phyloP scores from a whole-genome alignment of 2,797 vertebrate species.

The Hephaestus fuliginosus region DNA sequence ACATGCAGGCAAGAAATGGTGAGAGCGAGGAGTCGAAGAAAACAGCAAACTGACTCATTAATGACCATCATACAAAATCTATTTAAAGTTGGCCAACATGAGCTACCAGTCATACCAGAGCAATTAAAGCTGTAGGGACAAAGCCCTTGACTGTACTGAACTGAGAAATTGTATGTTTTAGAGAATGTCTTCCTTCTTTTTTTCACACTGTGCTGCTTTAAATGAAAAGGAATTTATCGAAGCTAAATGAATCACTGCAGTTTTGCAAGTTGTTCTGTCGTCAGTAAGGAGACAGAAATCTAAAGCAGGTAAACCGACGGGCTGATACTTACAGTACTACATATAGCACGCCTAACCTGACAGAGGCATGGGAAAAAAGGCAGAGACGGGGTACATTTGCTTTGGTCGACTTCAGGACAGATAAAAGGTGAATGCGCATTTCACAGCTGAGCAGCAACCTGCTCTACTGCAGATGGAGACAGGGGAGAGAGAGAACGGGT shows the following conservation, averaged over 20 bases:
- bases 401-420: neutral
- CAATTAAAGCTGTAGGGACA: neutral
- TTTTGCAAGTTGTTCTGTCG: neutral
- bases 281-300: neutral
- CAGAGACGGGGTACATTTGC: neutral
- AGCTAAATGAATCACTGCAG: neutral
- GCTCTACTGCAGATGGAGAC: constrained; percentile 32
- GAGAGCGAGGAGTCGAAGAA: too few species aligned
- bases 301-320: neutral
- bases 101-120: neutral
- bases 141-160: neutral
- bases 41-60: too few species aligned
- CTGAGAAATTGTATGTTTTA: neutral
- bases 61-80: neutral
- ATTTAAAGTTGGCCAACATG: neutral
- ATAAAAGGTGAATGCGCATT: constrained; percentile 53
- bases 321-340: neutral
- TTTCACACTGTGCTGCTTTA: neutral
- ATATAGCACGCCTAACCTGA: neutral
- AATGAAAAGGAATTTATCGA: neutral
- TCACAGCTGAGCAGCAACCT: constrained; percentile 27
- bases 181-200: neutral
- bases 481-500: constrained; percentile 1
- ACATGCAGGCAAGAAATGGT: too few species aligned
- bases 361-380: neutral